Percentiles rank a stretch among this genome's conserved stretches.
Evolutionary conservation across 1,140 invertebrate species (phyloP).

Genomic region (Brachionus angularis): DNA sequence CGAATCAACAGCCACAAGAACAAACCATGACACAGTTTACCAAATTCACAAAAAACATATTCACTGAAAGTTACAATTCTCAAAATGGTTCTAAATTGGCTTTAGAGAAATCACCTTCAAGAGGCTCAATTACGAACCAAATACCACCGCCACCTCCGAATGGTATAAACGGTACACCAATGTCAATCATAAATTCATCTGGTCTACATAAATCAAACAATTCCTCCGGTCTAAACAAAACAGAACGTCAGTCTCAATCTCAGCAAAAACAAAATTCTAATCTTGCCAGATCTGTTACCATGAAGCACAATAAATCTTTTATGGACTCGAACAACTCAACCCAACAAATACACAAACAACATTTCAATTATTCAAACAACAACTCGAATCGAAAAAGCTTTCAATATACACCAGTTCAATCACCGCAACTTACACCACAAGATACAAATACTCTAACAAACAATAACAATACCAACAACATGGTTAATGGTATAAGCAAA

Average conservation of each 20-base stretch:
- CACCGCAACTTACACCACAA: conserved; percentile 4
- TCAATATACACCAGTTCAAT: neutral
- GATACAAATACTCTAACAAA: too few relatives aligned
- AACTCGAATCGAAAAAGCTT: neutral
- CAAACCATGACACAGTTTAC: conserved; percentile 19
- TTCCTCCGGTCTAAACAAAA: neutral
- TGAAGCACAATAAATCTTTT: conserved; percentile 28
- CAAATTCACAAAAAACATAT: conserved; percentile 34
- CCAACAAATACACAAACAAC: neutral
- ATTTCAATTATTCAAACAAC: conserved; percentile 14
- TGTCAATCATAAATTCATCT: neutral
- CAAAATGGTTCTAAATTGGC: neutral
- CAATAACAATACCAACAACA: too few relatives aligned
- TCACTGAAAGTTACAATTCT: neutral
- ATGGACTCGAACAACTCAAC: conserved; percentile 19
- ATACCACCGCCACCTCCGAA: too few relatives aligned
- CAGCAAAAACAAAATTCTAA: too few relatives aligned
- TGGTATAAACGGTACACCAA: conserved; percentile 15
- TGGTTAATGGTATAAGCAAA: too few relatives aligned
- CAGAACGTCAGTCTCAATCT: too few relatives aligned
- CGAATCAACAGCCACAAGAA: too few relatives aligned
- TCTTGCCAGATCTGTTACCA: conserved; percentile 16
- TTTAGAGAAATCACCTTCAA: conserved; percentile 4
- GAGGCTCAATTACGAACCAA: neutral
- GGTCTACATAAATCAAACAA: conserved; percentile 9